These are phyloP conservation scores for Phragmatobia fuliginosa DNA, from an alignment of 2,888 invertebrate species.

Conservation along the genomic window DNA sequence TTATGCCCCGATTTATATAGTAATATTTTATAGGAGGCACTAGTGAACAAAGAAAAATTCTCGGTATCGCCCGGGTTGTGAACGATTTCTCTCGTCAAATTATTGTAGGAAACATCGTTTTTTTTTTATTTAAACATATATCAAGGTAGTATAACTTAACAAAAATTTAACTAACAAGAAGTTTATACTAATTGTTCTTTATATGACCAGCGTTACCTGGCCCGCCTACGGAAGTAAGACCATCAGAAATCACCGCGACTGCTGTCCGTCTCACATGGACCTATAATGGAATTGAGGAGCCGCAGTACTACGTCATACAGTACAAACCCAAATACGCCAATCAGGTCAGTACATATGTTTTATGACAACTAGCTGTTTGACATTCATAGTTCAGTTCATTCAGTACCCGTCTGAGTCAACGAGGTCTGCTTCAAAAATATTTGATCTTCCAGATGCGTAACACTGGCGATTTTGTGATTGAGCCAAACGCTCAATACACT, in stretches of 20 bases:
- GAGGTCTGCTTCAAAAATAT: too few relatives aligned
- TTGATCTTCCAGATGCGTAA: too few relatives aligned
- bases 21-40: background rate
- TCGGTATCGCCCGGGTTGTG: background rate
- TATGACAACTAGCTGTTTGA: background rate
- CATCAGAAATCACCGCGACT: slow-evolving; percentile 97
- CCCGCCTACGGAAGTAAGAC: slow-evolving; percentile 95
- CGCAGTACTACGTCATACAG: slow-evolving; percentile 98
- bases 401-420: background rate
- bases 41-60: background rate
- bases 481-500: too few relatives aligned
- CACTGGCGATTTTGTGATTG: too few relatives aligned
- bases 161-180: too few relatives aligned
- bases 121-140: too few relatives aligned
- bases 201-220: slow-evolving; percentile 92
- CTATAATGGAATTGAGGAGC: slow-evolving; percentile 94
- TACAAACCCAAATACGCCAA: slow-evolving; percentile 98
- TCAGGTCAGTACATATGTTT: slow-evolving; percentile 85
- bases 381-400: too few relatives aligned
- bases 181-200: background rate
- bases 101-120: background rate
- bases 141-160: too few relatives aligned
- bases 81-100: background rate
- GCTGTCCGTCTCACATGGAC: slow-evolving; percentile 97
- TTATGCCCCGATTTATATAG: background rate